These are phyloP conservation scores for Andrena bicolor DNA, from an alignment of 2,888 invertebrate genomes.

Conservation along the genomic window DNA sequence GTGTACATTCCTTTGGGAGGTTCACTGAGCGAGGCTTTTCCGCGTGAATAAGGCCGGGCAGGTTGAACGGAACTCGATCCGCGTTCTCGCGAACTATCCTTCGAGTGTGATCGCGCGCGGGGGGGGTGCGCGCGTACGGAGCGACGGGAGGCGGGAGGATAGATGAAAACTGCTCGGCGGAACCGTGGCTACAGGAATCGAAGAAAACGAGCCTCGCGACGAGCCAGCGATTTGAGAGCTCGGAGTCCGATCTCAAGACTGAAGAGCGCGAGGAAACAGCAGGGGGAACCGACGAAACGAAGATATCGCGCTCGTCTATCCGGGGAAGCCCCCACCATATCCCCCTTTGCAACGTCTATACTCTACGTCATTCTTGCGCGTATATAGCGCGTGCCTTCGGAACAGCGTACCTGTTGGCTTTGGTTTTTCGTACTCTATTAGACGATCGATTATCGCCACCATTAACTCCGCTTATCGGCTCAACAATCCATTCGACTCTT, in stretches of 20 bases:
- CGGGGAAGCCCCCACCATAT: conserved; percentile 60
- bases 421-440: neutral
- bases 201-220: conserved; percentile 65
- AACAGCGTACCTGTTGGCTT: conserved; percentile 19
- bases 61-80: neutral
- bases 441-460: neutral
- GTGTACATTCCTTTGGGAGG: conserved; percentile 45
- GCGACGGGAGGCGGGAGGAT: neutral
- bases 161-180: neutral
- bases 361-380: conserved; percentile 5
- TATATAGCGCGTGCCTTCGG: conserved; percentile 21
- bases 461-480: neutral
- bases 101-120: neutral
- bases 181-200: neutral
- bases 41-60: neutral
- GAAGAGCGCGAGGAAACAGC: conserved; percentile 33
- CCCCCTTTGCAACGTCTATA: conserved; percentile 11
- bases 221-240: conserved; percentile 61
- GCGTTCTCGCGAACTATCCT: neutral
- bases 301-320: conserved; percentile 60
- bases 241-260: conserved; percentile 74
- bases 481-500: neutral
- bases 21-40: neutral
- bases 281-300: conserved; percentile 54
- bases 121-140: neutral